phyloP scores from a whole-genome alignment of 2,113 vertebrate genomes.

The Psittacara wagleri region DNA sequence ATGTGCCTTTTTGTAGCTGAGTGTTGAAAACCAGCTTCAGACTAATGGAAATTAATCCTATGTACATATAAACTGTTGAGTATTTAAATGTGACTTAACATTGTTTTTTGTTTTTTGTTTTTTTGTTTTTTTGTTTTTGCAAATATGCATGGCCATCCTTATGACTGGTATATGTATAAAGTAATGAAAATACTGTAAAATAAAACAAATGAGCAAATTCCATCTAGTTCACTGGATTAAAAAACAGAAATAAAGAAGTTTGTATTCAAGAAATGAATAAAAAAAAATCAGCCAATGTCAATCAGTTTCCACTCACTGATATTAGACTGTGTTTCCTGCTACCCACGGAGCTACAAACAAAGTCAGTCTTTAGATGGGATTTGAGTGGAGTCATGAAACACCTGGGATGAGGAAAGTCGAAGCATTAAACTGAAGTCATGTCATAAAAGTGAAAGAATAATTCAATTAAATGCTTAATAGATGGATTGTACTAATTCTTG shows the following conservation, averaged over 20 bases:
- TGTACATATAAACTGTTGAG: background rate
- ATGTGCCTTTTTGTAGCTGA: background rate
- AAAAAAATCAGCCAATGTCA: background rate
- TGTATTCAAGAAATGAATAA: background rate
- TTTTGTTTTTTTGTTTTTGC: background rate
- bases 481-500: background rate
- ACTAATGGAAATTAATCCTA: background rate
- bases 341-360: background rate
- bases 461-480: background rate
- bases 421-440: background rate
- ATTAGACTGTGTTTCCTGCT: background rate
- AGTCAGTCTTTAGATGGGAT: background rate
- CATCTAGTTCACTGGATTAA: background rate
- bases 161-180: background rate
- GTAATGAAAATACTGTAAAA: background rate
- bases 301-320: background rate
- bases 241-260: background rate
- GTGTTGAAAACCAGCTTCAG: background rate
- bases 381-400: background rate
- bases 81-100: background rate
- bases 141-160: background rate
- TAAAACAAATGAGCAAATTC: background rate
- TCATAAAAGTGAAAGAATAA: background rate
- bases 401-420: background rate
- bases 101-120: rapidly evolving